Evolutionary conservation across 1,140 invertebrate species (phyloP), one percentile per base, ranked within the genome.

Genomic region (Berghia stephanieae): DNA sequence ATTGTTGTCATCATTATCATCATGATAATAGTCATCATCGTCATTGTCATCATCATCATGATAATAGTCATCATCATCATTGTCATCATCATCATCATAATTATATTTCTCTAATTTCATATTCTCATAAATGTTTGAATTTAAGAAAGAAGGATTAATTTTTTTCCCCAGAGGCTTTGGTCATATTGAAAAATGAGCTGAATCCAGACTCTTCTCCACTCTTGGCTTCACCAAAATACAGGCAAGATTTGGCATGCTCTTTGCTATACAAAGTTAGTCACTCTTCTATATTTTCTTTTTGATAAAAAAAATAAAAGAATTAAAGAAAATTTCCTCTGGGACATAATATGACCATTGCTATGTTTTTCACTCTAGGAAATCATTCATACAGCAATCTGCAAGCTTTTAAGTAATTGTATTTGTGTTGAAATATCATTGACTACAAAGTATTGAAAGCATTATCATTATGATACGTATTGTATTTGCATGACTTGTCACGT

Each of bases 241-340:
- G 94, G 27, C 78, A 77, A 13, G 79, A 81, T 46, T 67, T 87
- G 34, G 82, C 86, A 43, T 27, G 83, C 42, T 68, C 75, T 13
- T 86, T 96, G n/a, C 93, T 96, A 79, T 96, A 95, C 83, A 85
- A 83, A 78, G 86, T 85, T 80, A 21, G 46, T n/a, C n/a, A n/a
- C n/a, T n/a, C n/a, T n/a, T n/a, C n/a, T n/a, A n/a, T n/a, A n/a
- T n/a, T n/a, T n/a, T n/a, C n/a, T n/a, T n/a, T n/a, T n/a, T n/a
- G n/a, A n/a, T n/a, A n/a, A n/a, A n/a, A n/a, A 60, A 74, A 49
- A 49, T 49, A n/a, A 10, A 49, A 49, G 46, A 13, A n/a, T 49
- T 49, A 49, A 49, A 13, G 10, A 49, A 49, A 13, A 10, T n/a
- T 49, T 49, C 46, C 10, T n/a, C n/a, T 10, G 10, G 10, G n/a